phyloP scores from a whole-genome alignment of 2,113 vertebrate genomes.

The Geococcyx californianus region DNA sequence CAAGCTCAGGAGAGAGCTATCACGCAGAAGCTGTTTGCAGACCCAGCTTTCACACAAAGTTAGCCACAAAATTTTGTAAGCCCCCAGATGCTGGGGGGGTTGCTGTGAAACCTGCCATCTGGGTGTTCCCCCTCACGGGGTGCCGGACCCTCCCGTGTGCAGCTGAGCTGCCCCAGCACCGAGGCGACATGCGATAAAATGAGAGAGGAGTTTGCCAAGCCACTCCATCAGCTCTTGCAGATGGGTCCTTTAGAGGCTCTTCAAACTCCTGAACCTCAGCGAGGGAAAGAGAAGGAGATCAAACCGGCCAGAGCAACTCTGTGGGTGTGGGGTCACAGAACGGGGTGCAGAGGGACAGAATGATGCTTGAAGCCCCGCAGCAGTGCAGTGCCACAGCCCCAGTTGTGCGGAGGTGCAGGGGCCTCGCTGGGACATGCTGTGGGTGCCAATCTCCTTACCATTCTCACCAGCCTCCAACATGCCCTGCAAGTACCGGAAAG shows the following conservation, averaged over 20 bases:
- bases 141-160: rapidly evolving
- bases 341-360: background rate
- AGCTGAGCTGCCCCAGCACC: background rate
- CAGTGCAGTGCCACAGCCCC: background rate
- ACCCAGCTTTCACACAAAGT: background rate
- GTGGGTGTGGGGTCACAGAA: background rate
- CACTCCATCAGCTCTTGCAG: background rate
- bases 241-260: background rate
- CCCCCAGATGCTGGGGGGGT: background rate
- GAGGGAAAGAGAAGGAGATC: background rate
- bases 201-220: background rate
- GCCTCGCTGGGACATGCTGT: rapidly evolving
- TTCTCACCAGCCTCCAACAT: conserved; percentile 93
- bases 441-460: conserved; percentile 73
- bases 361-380: background rate
- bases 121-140: rapidly evolving
- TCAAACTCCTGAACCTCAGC: background rate
- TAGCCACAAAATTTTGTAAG: background rate
- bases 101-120: too few relatives aligned
- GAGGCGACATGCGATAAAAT: rapidly evolving
- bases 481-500: conserved; percentile 94
- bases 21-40: background rate
- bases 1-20: background rate
- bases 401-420: background rate
- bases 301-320: background rate